Base-by-base conservation (phyloP, 2,888 invertebrate genomes). In the Imbricaverruca yamaguchii region DNA sequence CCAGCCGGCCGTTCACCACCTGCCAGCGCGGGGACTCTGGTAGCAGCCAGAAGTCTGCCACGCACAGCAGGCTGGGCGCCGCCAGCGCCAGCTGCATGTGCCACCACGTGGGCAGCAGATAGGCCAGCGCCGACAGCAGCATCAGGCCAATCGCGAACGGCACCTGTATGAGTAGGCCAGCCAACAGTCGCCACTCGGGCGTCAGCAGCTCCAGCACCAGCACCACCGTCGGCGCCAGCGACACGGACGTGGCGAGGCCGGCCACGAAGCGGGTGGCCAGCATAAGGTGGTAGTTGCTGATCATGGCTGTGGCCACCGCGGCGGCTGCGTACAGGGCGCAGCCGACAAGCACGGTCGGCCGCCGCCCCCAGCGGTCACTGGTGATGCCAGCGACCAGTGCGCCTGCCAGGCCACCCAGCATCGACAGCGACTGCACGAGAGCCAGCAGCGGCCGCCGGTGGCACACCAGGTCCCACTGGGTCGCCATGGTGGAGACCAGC, bases 21-120 rank as follows among this genome's bases (percentile, higher is more conserved):
- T 94, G 88, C 93, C 93, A 94, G 81, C 94, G 89, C 0, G 94
- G 93, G 4, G 93, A 93, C 87, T 94, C 94, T 0, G 93, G 93
- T 81, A 93, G 87, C 12, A 93, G 85, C 90, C 90, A 90, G 82
- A 88, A 88, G 84, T 90, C 89, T 1, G 86, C 83, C 57, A 91
- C 86, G 84, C 92, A 88, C 63, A 93, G 84, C 61, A 91, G 85
- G 0, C 90, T 90, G 0, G 91, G 91, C 80, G 92, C 85, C 0
- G 92, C 92, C 83, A 92, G 90, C 0, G 91, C 90, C 80, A 93
- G 87, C 86, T 93, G 92, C 82, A 92, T 91, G 83, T 89, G 89
- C 80, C 90, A 89, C 93, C 93, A 93, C 80, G 91, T 89, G 2
- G 92, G 89, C 39, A 92, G 88, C 83, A 88, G 91, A 85, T 91